Conservation (phyloP, 2,113 vertebrate species). For the Tetraodon nigroviridis region DNA sequence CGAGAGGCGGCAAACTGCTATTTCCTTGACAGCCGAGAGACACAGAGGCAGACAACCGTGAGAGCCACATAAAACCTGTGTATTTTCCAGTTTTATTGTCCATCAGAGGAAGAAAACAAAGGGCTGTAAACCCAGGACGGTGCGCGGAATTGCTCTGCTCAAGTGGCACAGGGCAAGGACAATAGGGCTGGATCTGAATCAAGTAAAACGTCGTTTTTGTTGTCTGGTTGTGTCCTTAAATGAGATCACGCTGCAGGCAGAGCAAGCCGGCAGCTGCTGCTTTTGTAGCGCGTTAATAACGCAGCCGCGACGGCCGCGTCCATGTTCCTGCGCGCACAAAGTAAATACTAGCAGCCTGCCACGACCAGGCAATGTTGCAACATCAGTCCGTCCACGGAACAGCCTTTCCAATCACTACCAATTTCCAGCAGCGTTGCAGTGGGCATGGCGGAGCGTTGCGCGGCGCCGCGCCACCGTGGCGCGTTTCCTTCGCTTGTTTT, state of each 20-base stretch:
- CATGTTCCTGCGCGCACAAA: constrained; percentile 16
- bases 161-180: not conserved
- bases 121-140: not conserved
- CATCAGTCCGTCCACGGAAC: constrained; percentile 6
- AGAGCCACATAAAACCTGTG: constrained; percentile 11
- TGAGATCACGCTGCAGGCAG: constrained; percentile 23
- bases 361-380: constrained; percentile 8
- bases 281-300: not conserved
- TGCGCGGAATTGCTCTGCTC: not conserved
- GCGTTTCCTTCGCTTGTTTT: constrained; percentile 3
- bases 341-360: constrained; percentile 19
- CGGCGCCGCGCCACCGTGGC: constrained; percentile 32
- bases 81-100: constrained; percentile 13
- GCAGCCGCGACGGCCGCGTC: constrained; percentile 10
- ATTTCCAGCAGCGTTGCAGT: constrained; percentile 28
- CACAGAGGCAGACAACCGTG: constrained; percentile 31
- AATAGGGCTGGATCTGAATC: not conserved
- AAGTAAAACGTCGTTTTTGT: constrained; percentile 18
- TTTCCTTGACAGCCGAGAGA: constrained; percentile 60
- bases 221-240: constrained; percentile 6
- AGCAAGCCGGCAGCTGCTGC: constrained; percentile 27
- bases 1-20: constrained; percentile 47
- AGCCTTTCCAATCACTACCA: constrained; percentile 26
- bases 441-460: constrained; percentile 25
- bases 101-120: constrained; percentile 32